Evolutionary conservation across 2,113 vertebrate genomes (phyloP).

Genomic region (Alethe diademata): DNA sequence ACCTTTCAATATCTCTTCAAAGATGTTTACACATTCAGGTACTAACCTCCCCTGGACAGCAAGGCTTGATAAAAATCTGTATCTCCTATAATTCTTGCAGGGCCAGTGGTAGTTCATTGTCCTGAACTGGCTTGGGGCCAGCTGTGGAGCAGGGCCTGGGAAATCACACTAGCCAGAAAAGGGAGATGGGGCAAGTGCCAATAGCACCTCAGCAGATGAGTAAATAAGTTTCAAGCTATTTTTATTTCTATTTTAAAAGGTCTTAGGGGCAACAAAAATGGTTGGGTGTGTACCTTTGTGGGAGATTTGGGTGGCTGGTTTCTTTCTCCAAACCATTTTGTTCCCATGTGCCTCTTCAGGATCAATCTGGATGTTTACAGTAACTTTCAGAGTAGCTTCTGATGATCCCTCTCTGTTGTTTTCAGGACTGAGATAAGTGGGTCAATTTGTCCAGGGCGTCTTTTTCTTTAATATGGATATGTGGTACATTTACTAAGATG

Average conservation of each 20-base stretch:
- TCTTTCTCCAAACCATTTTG: conserved; percentile 16
- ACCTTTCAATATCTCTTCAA: not conserved
- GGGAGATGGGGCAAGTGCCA: not conserved
- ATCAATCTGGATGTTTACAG: conserved; percentile 1
- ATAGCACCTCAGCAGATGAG: not conserved
- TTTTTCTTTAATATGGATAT: not conserved
- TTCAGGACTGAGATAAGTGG: not conserved
- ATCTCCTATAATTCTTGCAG: not conserved
- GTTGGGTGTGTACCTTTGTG: not conserved
- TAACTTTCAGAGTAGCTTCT: conserved; percentile 29
- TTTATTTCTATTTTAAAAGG: not conserved
- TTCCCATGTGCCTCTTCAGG: conserved; percentile 17
- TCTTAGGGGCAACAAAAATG: not conserved
- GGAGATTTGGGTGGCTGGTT: not conserved
- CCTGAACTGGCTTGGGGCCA: not conserved
- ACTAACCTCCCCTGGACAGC: not conserved
- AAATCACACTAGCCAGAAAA: not conserved
- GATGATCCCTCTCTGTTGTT: not conserved
- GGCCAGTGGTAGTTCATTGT: not conserved
- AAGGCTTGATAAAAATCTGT: not conserved
- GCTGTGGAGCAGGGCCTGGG: not conserved
- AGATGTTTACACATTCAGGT: conserved; percentile 48
- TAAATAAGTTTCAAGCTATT: not conserved
- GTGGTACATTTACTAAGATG: not conserved
- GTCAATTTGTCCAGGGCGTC: not conserved